A percentile compares a stretch with the other conserved stretches of the same genome.
Conservation (phyloP, 1,140 invertebrate species). For the Wasmannia auropunctata region DNA sequence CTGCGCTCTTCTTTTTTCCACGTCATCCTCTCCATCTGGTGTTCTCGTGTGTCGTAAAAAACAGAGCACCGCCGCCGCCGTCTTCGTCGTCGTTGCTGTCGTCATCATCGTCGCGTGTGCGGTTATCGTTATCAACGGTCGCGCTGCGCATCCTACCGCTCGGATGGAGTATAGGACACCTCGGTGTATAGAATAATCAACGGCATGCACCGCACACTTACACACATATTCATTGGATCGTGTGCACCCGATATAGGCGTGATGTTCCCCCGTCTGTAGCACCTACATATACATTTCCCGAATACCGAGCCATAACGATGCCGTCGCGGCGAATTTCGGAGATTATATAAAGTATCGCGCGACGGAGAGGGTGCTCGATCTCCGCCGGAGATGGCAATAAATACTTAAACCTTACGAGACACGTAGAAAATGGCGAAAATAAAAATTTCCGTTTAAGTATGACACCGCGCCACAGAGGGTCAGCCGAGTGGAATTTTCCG, state of each 20-base stretch:
- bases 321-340: neutral
- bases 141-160: constrained; percentile 23
- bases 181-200: constrained; percentile 37
- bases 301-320: constrained; percentile 9
- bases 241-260: neutral
- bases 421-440: constrained; percentile 23
- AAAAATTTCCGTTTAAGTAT: constrained; percentile 14
- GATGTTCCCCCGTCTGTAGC: neutral
- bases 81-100: constrained; percentile 25
- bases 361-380: constrained; percentile 16
- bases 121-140: constrained; percentile 63
- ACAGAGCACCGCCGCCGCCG: neutral
- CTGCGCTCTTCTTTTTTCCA: constrained; percentile 34
- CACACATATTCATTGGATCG: too few species aligned
- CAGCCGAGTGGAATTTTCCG: constrained; percentile 31
- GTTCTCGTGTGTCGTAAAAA: constrained; percentile 50
- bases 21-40: constrained; percentile 34
- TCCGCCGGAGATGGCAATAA: constrained; percentile 44
- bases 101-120: constrained; percentile 61
- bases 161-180: neutral
- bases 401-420: constrained; percentile 34
- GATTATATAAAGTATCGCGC: constrained; percentile 24
- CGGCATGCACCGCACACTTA: neutral
- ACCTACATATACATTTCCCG: constrained; percentile 1
- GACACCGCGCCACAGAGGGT: neutral